These are phyloP conservation scores for Speoplatyrhinus poulsoni DNA, from an alignment of 2,113 vertebrate genomes.

Conservation along the genomic window DNA sequence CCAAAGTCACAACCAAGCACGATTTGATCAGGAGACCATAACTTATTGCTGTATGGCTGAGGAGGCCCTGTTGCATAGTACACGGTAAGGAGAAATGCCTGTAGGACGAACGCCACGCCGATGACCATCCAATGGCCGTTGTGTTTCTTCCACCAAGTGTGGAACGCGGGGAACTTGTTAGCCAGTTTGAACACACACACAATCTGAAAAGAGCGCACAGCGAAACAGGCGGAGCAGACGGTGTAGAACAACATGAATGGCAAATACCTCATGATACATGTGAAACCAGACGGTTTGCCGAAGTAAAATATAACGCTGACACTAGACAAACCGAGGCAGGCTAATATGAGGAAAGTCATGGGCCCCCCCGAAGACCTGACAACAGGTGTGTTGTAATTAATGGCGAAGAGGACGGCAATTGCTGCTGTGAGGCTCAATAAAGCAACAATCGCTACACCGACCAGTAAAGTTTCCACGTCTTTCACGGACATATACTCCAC, in stretches of 20 bases:
- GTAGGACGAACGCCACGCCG: slow-evolving; percentile 41
- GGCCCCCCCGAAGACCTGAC: slow-evolving; percentile 84
- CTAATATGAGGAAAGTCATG: slow-evolving; percentile 84
- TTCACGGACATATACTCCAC: slow-evolving; percentile 74
- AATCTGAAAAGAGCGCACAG: slow-evolving; percentile 84
- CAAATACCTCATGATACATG: slow-evolving; percentile 70
- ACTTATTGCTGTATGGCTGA: slow-evolving; percentile 60
- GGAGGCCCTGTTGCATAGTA: slow-evolving; percentile 50
- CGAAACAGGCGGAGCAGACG: slow-evolving; percentile 80
- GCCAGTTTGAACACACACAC: slow-evolving; percentile 87
- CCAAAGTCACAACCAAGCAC: slow-evolving; percentile 70
- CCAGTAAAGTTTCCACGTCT: slow-evolving; percentile 57
- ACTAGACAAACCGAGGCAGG: slow-evolving; percentile 70
- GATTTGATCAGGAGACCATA: slow-evolving; percentile 52
- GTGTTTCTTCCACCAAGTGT: slow-evolving; percentile 78
- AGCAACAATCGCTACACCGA: slow-evolving; percentile 50
- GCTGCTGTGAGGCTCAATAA: slow-evolving; percentile 62
- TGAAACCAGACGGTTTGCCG: slow-evolving; percentile 62
- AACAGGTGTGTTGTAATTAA: slow-evolving; percentile 78
- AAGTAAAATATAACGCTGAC: slow-evolving; percentile 79
- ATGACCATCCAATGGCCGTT: slow-evolving; percentile 76
- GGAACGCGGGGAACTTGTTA: slow-evolving; percentile 66
- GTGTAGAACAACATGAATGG: slow-evolving; percentile 76
- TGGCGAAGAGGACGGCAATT: slow-evolving; percentile 72
- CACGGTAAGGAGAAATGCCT: slow-evolving; percentile 60